Base-by-base conservation (phyloP, 2,113 vertebrate genomes). In the Saccopteryx leptura region DNA sequence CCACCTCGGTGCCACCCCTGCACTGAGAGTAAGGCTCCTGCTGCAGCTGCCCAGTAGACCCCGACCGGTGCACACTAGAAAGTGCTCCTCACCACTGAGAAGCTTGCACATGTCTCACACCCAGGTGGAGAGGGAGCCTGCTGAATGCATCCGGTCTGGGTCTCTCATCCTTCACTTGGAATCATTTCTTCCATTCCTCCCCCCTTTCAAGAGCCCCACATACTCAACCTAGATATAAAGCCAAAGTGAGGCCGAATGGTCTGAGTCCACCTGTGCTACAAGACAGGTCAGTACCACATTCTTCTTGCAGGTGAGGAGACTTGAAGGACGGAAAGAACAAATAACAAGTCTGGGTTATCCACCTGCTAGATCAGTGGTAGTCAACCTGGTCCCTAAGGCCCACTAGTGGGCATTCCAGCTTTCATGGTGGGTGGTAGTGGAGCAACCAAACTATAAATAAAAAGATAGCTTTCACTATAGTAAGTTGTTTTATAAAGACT, bases 31-130 rank as follows among this genome's bases (percentile, higher is more conserved):
- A 18, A 33, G 33, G 31, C 11, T 75, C 26, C 82, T 18, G 1
- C 0, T 4, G 1, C 24, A 1, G 14, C 52, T 65, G 28, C 48
- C 72, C 5, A 8, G 71, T 10, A 4, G 1, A 46, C 69, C 39
- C 26, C 4, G 7, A 6, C 58, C 31, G 26, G 23, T 2, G 39
- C 24, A 24, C 2, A 4, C 56, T 4, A 33, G 74, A 12, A 63
- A 18, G 21, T 0, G 12, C 7, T 39, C 72, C 68, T 26, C 24
- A 5, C 60, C 5, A 0, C 26, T 1, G 12, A 18, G 46, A 11
- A 48, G 17, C 28, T 31, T 17, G 17, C 18, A 60, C 2, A 24
- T 0, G 0, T 1, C 66, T 69, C 83, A 28, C 1, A 50, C n/a
- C 2, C 52, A 65, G 31, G 13, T 1, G 14, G 17, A 2, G 6